A percentile compares a stretch with the other conserved stretches of the same genome.
phyloP scores from a whole-genome alignment of 2,113 vertebrate genomes.

The Percina caprodes region DNA sequence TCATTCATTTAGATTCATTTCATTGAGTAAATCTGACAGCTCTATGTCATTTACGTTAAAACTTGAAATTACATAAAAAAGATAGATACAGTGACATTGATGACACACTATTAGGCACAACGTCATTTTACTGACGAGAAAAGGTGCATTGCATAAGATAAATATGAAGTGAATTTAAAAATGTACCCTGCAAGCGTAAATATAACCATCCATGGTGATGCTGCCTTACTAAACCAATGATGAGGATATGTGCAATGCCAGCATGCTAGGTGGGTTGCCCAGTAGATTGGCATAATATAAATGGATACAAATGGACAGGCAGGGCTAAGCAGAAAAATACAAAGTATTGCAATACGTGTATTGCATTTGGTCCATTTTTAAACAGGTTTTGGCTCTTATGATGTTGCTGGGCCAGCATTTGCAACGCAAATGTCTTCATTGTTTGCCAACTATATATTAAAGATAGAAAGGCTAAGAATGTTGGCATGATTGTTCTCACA shows the following conservation, averaged over 20 bases:
- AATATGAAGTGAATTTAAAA: conserved; percentile 1
- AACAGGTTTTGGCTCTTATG: not conserved
- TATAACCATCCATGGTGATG: conserved; percentile 4
- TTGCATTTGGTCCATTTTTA: not conserved
- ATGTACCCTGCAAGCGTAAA: not conserved
- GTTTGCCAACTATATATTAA: not conserved
- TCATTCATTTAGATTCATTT: no score
- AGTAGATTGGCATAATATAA: conserved; percentile 3
- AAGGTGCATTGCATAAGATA: not conserved
- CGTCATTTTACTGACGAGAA: not conserved
- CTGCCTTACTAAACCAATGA: conserved; percentile 8
- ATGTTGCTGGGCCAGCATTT: not conserved
- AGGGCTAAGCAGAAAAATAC: not conserved
- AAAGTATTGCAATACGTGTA: not conserved
- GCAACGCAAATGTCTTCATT: not conserved
- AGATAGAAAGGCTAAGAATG: not conserved
- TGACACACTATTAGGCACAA: conserved; percentile 14
- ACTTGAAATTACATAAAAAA: conserved; percentile 65
- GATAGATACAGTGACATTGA: not conserved
- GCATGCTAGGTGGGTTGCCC: conserved; percentile 15
- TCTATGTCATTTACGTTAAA: conserved; percentile 75
- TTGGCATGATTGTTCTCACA: not conserved
- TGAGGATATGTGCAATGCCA: conserved; percentile 3
- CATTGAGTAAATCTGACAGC: conserved; percentile 69
- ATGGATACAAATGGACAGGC: conserved; percentile 17